A percentile compares a stretch with the other conserved stretches of the same genome.
phyloP scores from a whole-genome alignment of 1,140 invertebrate species.

The Philaenus spumarius region DNA sequence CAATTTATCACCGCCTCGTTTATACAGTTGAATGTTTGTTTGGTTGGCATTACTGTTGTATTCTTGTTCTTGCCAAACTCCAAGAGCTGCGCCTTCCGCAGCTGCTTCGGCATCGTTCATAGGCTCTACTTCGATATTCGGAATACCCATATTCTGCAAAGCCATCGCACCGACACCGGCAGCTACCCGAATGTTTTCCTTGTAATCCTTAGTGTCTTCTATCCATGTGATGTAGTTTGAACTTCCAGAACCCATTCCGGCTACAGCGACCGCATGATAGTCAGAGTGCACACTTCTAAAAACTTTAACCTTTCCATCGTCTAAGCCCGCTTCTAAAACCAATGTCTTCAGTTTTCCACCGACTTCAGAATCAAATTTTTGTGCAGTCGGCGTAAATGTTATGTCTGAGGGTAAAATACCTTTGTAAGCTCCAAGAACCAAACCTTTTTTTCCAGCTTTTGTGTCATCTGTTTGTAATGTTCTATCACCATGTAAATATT shows the following conservation, averaged over 20 bases:
- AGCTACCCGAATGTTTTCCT: conserved; percentile 42
- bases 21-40: conserved; percentile 31
- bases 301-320: conserved; percentile 7
- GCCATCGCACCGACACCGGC: conserved; percentile 41
- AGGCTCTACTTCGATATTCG: conserved; percentile 53
- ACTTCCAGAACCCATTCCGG: conserved; percentile 41
- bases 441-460: conserved; percentile 20
- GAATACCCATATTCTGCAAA: conserved; percentile 38
- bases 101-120: conserved; percentile 64
- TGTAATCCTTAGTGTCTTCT: conserved; percentile 39
- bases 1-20: not conserved
- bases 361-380: conserved; percentile 12
- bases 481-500: too few species aligned
- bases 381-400: conserved; percentile 12
- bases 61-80: conserved; percentile 58
- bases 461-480: too few species aligned
- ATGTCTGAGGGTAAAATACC: conserved; percentile 19
- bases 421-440: conserved; percentile 22
- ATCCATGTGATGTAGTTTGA: conserved; percentile 39
- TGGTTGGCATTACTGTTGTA: conserved; percentile 51
- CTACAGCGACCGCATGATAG: conserved; percentile 39
- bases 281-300: conserved; percentile 8
- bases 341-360: conserved; percentile 12
- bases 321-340: conserved; percentile 6
- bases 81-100: conserved; percentile 61